Conservation (phyloP, 1,140 invertebrate genomes). For the Plutomurus gul region DNA sequence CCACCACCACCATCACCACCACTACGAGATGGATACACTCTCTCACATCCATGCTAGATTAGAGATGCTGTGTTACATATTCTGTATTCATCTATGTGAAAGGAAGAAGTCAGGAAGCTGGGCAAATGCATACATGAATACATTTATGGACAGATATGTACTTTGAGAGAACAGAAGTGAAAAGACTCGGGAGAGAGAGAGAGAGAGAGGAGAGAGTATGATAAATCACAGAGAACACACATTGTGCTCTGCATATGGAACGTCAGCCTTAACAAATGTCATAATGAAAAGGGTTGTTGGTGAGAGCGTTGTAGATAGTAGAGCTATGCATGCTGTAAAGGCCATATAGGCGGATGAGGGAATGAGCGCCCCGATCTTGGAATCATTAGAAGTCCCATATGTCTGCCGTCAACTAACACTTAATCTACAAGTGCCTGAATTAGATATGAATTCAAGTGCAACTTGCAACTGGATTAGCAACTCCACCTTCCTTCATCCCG, state of each 20-base stretch:
- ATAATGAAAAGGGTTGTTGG: slow-evolving; percentile 16
- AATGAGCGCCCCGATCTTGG: slow-evolving; percentile 1
- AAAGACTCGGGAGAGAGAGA: neutral
- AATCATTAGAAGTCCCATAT: slow-evolving; percentile 27
- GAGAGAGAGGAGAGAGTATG: no score
- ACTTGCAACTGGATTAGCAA: slow-evolving; percentile 15
- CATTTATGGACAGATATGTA: slow-evolving; percentile 27
- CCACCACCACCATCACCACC: neutral
- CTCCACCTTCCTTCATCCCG: neutral
- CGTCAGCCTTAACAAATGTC: slow-evolving; percentile 17
- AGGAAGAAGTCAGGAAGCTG: slow-evolving; percentile 25
- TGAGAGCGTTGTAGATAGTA: no score
- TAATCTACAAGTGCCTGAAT: slow-evolving; percentile 19
- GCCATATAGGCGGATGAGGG: neutral
- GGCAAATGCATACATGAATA: slow-evolving; percentile 29
- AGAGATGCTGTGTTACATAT: slow-evolving; percentile 5
- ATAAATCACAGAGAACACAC: slow-evolving; percentile 16
- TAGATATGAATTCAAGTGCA: slow-evolving; percentile 13
- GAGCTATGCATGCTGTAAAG: no score
- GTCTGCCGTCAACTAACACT: slow-evolving; percentile 24
- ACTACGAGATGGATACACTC: neutral
- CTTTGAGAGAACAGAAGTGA: neutral
- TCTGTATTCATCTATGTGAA: slow-evolving; percentile 21
- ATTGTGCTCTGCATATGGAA: slow-evolving; percentile 19
- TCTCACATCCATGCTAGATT: neutral